These are phyloP conservation scores for Sylvia borin DNA, from an alignment of 2,797 vertebrate species.

Conservation along the genomic window DNA sequence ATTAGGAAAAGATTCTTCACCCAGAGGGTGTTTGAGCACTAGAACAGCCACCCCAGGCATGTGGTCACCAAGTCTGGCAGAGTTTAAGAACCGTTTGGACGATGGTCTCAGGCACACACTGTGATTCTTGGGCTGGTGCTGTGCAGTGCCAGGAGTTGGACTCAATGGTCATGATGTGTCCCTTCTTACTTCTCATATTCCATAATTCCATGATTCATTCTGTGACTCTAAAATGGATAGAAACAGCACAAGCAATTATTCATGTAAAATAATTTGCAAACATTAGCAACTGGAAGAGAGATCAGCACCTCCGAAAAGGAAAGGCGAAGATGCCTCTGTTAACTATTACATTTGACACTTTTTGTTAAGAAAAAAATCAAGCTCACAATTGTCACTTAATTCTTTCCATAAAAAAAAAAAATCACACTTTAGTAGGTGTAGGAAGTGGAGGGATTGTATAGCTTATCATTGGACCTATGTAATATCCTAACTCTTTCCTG, in stretches of 20 bases:
- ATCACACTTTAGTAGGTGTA: neutral
- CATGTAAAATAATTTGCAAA: neutral
- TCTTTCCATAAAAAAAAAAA: neutral
- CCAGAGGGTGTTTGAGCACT: neutral
- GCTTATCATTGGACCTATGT: neutral
- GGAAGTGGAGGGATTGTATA: neutral
- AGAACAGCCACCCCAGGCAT: neutral
- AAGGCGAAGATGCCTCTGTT: neutral
- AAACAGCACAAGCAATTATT: neutral
- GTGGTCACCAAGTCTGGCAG: neutral
- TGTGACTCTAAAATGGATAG: neutral
- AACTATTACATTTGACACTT: neutral
- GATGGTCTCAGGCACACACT: neutral
- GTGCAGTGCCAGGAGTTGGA: neutral
- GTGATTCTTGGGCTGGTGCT: neutral
- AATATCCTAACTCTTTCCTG: neutral
- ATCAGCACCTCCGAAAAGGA: neutral
- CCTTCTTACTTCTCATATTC: neutral
- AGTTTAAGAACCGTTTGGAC: neutral
- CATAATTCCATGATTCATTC: neutral
- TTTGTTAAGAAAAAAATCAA: neutral
- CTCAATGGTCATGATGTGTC: neutral
- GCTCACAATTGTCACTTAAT: neutral
- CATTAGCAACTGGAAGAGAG: neutral
- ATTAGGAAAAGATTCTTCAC: neutral